A percentile compares a stretch with the other conserved stretches of the same genome.
Conservation (phyloP, 1,140 invertebrate species). For the Acromyrmex echinatior region DNA sequence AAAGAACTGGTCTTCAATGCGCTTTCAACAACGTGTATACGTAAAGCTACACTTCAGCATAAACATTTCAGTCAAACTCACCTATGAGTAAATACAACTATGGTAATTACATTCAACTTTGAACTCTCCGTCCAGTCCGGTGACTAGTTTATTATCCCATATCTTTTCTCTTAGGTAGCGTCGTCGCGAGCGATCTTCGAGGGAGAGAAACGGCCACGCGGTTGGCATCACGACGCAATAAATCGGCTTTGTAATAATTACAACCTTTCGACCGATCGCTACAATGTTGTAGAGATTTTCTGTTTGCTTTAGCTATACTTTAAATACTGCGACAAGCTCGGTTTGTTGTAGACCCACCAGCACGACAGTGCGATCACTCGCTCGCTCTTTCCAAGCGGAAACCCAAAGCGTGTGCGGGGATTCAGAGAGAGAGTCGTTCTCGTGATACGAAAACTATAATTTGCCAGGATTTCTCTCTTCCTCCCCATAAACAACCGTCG, state of each 20-base stretch:
- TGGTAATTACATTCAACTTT: constrained; percentile 52
- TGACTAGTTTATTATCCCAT: constrained; percentile 60
- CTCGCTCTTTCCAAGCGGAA: constrained; percentile 19
- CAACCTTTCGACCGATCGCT: constrained; percentile 47
- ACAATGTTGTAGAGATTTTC: constrained; percentile 47
- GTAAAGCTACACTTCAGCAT: not conserved
- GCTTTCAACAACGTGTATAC: constrained; percentile 13
- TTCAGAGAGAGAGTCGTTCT: constrained; percentile 63
- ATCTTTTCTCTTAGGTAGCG: constrained; percentile 44
- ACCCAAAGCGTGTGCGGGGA: constrained; percentile 40
- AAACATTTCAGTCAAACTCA: constrained; percentile 54
- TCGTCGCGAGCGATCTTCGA: constrained; percentile 34
- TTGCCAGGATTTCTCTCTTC: constrained; percentile 71
- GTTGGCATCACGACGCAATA: constrained; percentile 52
- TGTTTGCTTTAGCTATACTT: constrained; percentile 48
- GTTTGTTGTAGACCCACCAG: constrained; percentile 33
- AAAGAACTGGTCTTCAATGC: constrained; percentile 22
- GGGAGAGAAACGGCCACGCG: constrained; percentile 48
- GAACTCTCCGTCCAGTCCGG: constrained; percentile 16
- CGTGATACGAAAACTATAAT: constrained; percentile 81
- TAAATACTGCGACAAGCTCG: constrained; percentile 54
- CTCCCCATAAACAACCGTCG: constrained; percentile 51
- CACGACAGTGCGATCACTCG: constrained; percentile 41
- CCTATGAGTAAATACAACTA: constrained; percentile 42
- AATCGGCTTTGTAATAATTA: constrained; percentile 57